A percentile compares a stretch with the other conserved stretches of the same genome.
Conservation (phyloP, 2,888 invertebrate genomes). For the Zootermopsis nevadensis region DNA sequence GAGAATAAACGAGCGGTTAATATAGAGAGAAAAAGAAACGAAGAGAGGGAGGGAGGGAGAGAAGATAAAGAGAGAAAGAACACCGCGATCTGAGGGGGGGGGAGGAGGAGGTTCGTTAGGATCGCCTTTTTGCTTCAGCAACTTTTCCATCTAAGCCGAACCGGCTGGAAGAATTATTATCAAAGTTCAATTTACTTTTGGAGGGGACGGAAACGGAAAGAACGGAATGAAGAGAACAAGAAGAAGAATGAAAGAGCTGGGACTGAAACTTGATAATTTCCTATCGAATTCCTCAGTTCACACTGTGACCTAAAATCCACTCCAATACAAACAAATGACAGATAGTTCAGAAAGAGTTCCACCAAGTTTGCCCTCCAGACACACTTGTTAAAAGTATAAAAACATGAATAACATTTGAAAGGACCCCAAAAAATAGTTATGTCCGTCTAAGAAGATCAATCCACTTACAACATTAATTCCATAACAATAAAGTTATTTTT, state of each 20-base stretch:
- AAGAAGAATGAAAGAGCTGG: background rate
- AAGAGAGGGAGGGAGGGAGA: conserved; percentile 54
- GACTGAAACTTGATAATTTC: conserved; percentile 5
- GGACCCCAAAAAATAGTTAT: too few species aligned
- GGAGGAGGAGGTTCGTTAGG: conserved; percentile 47
- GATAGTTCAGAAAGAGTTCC: background rate
- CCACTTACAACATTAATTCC: too few species aligned
- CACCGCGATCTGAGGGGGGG: conserved; percentile 51
- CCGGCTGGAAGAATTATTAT: conserved; percentile 51
- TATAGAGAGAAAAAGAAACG: conserved; percentile 35
- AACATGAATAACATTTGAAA: too few species aligned
- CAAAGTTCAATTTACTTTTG: conserved; percentile 47
- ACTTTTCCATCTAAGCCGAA: conserved; percentile 49
- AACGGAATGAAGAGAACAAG: background rate
- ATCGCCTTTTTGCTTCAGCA: conserved; percentile 51
- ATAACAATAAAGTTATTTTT: too few species aligned
- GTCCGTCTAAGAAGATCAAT: too few species aligned
- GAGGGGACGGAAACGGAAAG: background rate
- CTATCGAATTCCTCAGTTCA: conserved; percentile 13
- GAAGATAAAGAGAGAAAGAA: background rate
- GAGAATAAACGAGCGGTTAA: conserved; percentile 4
- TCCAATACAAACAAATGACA: background rate
- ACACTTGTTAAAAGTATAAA: too few species aligned
- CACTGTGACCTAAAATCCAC: background rate
- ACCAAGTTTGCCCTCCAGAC: background rate